Evolutionary conservation across 1,140 invertebrate species (phyloP).

Genomic region (Neuroterus valhalla): DNA sequence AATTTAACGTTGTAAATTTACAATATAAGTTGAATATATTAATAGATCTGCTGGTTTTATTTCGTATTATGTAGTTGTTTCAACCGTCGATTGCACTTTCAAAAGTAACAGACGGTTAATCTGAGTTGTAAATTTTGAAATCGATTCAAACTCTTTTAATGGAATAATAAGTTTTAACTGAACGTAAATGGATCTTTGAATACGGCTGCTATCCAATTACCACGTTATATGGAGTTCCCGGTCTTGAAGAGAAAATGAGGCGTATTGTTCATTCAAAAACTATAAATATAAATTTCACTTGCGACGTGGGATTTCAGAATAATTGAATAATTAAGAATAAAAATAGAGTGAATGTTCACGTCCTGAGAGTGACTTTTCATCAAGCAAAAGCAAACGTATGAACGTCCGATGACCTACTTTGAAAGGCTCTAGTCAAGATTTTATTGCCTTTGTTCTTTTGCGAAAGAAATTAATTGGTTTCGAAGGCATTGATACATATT

Average conservation of each 20-base stretch:
- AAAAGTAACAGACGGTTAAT: too few relatives aligned
- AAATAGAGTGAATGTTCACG: not conserved
- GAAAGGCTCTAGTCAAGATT: not conserved
- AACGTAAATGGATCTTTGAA: slow-evolving; percentile 22
- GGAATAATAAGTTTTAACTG: slow-evolving; percentile 20
- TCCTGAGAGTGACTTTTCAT: not conserved
- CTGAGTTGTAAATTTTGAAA: not conserved
- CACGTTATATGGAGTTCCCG: slow-evolving; percentile 1
- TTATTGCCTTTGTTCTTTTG: not conserved
- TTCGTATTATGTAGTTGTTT: too few relatives aligned
- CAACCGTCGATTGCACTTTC: too few relatives aligned
- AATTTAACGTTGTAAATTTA: not conserved
- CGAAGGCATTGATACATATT: too few relatives aligned
- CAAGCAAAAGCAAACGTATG: not conserved
- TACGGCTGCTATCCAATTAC: slow-evolving; percentile 11
- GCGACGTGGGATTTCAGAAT: not conserved
- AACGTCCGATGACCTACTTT: not conserved
- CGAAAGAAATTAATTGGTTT: too few relatives aligned
- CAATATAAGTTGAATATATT: not conserved
- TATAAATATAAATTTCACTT: slow-evolving; percentile 4
- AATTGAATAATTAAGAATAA: slow-evolving; percentile 1
- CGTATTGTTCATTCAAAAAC: slow-evolving; percentile 1
- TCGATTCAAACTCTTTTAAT: not conserved
- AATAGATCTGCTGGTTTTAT: not conserved
- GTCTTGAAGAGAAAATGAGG: not conserved